Evolutionary conservation across 2,888 invertebrate genomes (phyloP).

Genomic region (Xanthorhoe designata): DNA sequence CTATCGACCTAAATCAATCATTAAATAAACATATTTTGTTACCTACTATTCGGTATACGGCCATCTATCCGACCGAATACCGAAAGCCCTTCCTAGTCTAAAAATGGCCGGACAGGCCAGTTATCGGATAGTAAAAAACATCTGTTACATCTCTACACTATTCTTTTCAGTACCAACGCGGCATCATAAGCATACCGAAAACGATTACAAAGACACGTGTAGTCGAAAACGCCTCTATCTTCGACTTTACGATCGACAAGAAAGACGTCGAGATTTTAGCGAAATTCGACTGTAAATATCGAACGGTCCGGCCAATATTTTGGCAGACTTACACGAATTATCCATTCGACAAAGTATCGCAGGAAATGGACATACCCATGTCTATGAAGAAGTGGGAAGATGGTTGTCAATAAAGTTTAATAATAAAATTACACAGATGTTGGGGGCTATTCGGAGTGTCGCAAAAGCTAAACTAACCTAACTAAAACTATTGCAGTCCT

Average conservation of each 20-base stretch:
- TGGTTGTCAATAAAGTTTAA: conserved; percentile 37
- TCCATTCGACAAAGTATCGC: conserved; percentile 59
- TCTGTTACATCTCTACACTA: background rate
- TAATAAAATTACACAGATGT: too few relatives aligned
- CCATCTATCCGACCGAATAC: too few relatives aligned
- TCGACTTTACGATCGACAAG: conserved; percentile 56
- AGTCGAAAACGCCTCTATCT: conserved; percentile 66
- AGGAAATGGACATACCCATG: conserved; percentile 30
- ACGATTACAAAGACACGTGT: conserved; percentile 59
- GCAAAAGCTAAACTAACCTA: too few relatives aligned
- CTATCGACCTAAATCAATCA: too few relatives aligned
- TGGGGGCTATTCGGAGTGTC: too few relatives aligned
- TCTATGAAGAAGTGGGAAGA: conserved; percentile 55
- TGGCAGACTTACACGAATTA: conserved; percentile 59
- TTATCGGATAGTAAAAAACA: background rate
- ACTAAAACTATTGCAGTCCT: too few relatives aligned
- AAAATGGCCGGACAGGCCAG: too few relatives aligned
- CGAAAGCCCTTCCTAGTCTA: too few relatives aligned
- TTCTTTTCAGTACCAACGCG: conserved; percentile 64
- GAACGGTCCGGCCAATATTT: conserved; percentile 51
- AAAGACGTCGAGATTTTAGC: conserved; percentile 42
- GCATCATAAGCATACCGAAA: conserved; percentile 64
- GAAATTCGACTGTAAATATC: conserved; percentile 58
- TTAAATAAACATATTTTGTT: too few relatives aligned
- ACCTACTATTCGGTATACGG: too few relatives aligned